Evolutionary conservation across 2,113 vertebrate species (phyloP), one percentile per base, ranked within the genome.

Genomic region (Platycercus adscitus): DNA sequence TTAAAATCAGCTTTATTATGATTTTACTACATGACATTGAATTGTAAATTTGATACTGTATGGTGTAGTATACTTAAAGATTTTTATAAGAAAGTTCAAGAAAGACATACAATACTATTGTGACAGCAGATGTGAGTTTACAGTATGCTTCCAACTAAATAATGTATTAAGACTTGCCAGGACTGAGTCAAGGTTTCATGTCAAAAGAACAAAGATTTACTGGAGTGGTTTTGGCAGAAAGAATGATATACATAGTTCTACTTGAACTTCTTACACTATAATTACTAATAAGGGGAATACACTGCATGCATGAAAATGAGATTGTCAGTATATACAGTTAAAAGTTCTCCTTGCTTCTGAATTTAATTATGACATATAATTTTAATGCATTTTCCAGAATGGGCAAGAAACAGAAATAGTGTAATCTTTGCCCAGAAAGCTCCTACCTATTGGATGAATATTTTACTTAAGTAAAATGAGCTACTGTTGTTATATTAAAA

Each of bases 261-360:
- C 69, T 80, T 94, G 93, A 94, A 97, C 79, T 96, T 91, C 79
- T 29, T 95, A 92, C 86, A 95, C 94, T 91, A 89, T 87, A 93
- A 96, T 96, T 96, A 80, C 39, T 53, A 94, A 17, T 60, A 89
- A 90, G 25, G 63, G 60, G 63, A 91, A 95, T 91, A 88, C 9
- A 68, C 6, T 84, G 13, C 17, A 33, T 37, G 33, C 35, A 86
- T 95, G 75, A 96, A 88, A 95, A 75, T 91, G 33, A 94, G 37
- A 75, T 93, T 96, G 97, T 93, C 85, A 95, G 76, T 92, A 86
- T 17, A 33, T 35, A 15, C 11, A 93, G 31, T 80, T 97, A 87
- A 95, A 95, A 93, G 16, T 75, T 90, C 71, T 37, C 26, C 35
- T 77, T 86, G 50, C 23, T 64, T 88, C n/a, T 94, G 81, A 87